Evolutionary conservation across 2,113 vertebrate genomes (phyloP), one percentile per base, ranked within the genome.

Genomic region (Pollimyrus isidori): DNA sequence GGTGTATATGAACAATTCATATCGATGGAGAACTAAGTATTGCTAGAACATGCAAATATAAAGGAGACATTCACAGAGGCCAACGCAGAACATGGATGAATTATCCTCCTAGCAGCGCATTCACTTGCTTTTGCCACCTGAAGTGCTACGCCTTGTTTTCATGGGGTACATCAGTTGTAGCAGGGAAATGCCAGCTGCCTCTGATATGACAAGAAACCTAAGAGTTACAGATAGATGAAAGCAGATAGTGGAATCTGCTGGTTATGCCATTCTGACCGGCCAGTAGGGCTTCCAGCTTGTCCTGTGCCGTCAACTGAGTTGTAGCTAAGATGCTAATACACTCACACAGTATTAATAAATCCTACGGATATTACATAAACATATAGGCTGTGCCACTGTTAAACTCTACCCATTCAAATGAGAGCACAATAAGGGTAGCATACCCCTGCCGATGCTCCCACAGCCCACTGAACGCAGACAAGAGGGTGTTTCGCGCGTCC

Each of bases 351-450:
- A n/a, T 13, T 30, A 49, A 52, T 50, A 48, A 50, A 49, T 52
- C 21, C 13, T 30, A 53, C 84, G 30, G 39, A 76, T 39, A 76
- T 76, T 80, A 42, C 73, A 92, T 92, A 76, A 90, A 21, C 92
- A 91, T 80, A 91, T 93, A 95, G 93, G 94, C 93, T 89, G 58
- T 90, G 91, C 94, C 93, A 93, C 95, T 95, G 94, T 96, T 96
- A 96, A 96, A 96, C 95, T 96, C 95, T 96, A 93, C 94, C 95
- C 94, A 95, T 95, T 95, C 94, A 95, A 95, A 94, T 91, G 92
- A 85, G 89, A 91, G 91, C 92, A 96, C 95, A 96, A 95, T 96
- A 94, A 93, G 92, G 91, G 90, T 30, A 93, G 92, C 93, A 94
- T 94, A 94, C 93, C 94, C 94, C 93, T 90, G 91, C 92, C 91